Percentiles rank a stretch among this genome's conserved stretches.
These are phyloP conservation scores for Hirtodrosophila histrioides DNA, from an alignment of 2,888 invertebrate genomes.

Conservation along the genomic window DNA sequence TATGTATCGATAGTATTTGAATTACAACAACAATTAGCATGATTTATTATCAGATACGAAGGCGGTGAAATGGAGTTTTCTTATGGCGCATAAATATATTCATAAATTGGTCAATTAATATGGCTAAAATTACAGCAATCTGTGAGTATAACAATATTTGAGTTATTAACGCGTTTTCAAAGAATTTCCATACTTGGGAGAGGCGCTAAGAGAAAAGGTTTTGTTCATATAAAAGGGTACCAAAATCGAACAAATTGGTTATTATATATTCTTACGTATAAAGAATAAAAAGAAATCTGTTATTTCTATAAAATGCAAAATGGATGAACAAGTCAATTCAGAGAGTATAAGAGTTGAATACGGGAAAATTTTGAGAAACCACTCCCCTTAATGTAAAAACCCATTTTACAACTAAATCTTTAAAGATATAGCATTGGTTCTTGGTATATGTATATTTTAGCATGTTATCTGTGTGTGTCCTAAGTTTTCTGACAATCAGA, in stretches of 20 bases:
- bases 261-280: not conserved
- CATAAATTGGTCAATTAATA: constrained; percentile 69
- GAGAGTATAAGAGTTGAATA: too few relatives aligned
- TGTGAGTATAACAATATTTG: constrained; percentile 7
- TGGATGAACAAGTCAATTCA: too few relatives aligned
- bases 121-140: constrained; percentile 46
- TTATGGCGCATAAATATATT: constrained; percentile 46
- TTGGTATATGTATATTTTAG: too few relatives aligned
- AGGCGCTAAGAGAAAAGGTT: not conserved
- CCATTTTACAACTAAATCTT: too few relatives aligned
- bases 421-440: too few relatives aligned
- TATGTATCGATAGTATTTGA: constrained; percentile 77
- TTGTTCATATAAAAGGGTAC: not conserved
- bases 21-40: constrained; percentile 74
- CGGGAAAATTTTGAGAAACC: too few relatives aligned
- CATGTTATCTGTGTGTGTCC: too few relatives aligned
- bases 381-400: too few relatives aligned
- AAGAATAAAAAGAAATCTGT: too few relatives aligned
- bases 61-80: constrained; percentile 61
- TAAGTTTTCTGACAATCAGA: too few relatives aligned
- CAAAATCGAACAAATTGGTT: not conserved
- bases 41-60: constrained; percentile 68
- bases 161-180: constrained; percentile 15
- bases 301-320: too few relatives aligned
- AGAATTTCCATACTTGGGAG: not conserved